Percentiles rank a stretch among this genome's conserved stretches.
phyloP scores from a whole-genome alignment of 2,888 invertebrate species.

The Noctua janthina region DNA sequence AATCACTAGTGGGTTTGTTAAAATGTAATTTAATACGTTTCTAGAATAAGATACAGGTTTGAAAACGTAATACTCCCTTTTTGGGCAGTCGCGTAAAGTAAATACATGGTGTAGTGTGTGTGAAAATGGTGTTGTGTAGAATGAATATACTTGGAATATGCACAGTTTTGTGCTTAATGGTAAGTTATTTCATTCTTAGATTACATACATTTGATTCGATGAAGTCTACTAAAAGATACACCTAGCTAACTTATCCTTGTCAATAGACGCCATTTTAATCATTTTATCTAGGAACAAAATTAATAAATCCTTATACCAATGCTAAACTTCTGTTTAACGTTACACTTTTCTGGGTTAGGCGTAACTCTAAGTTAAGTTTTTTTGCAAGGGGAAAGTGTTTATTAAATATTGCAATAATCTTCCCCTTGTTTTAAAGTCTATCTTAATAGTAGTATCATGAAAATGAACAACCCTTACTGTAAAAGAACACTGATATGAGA shows the following conservation, averaged over 20 bases:
- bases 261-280: neutral
- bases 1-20: conserved; percentile 1
- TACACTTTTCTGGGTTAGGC: no score
- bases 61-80: neutral
- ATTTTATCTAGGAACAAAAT: neutral
- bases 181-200: neutral
- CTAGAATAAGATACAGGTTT: neutral
- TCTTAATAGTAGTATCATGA: neutral
- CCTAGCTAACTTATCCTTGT: no score
- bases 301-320: neutral
- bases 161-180: conserved; percentile 27
- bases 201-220: no score
- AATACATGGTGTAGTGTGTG: neutral
- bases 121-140: conserved; percentile 3
- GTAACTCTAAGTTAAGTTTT: no score
- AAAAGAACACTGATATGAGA: neutral
- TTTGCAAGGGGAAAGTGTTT: no score
- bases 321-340: no score
- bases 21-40: conserved; percentile 7
- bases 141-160: conserved; percentile 25
- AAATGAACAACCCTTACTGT: neutral
- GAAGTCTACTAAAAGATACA: no score
- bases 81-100: neutral
- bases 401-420: no score
- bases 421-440: no score